Conservation (phyloP, 1,140 invertebrate genomes). For the Glomeris maerens region DNA sequence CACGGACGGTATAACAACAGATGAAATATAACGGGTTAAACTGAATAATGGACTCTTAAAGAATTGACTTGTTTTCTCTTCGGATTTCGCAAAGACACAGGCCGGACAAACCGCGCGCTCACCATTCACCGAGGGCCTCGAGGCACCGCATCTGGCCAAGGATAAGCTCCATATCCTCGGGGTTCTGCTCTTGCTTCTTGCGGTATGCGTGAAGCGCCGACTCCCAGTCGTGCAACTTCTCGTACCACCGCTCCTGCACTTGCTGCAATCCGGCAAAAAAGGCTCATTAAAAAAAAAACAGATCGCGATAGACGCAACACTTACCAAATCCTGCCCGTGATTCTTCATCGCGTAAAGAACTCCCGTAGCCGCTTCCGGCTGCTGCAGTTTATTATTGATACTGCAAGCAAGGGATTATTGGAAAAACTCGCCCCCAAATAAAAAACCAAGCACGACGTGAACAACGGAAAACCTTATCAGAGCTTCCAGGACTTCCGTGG, state of each 20-base stretch:
- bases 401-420: slow-evolving; percentile 28
- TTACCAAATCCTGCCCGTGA: slow-evolving; percentile 38
- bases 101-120: no score
- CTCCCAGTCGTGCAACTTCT: slow-evolving; percentile 98
- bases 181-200: slow-evolving; percentile 29
- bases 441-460: not conserved
- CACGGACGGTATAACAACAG: no score
- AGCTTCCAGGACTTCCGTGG: slow-evolving; percentile 72
- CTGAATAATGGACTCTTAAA: no score
- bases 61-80: no score
- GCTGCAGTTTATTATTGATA: slow-evolving; percentile 97
- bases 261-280: slow-evolving; percentile 21
- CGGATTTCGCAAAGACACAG: no score
- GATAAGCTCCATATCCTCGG: slow-evolving; percentile 61
- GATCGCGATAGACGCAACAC: slow-evolving; percentile 13
- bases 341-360: slow-evolving; percentile 79
- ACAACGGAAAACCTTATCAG: slow-evolving; percentile 48
- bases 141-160: slow-evolving; percentile 92
- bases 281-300: slow-evolving; percentile 7
- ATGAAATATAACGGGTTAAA: no score
- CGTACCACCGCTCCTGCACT: slow-evolving; percentile 94
- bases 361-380: slow-evolving; percentile 91
- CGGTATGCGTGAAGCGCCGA: slow-evolving; percentile 79
- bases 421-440: not conserved
- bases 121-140: slow-evolving; percentile 95